These are phyloP conservation scores for Heliconius nattereri DNA, from an alignment of 1,140 invertebrate species.

Conservation along the genomic window DNA sequence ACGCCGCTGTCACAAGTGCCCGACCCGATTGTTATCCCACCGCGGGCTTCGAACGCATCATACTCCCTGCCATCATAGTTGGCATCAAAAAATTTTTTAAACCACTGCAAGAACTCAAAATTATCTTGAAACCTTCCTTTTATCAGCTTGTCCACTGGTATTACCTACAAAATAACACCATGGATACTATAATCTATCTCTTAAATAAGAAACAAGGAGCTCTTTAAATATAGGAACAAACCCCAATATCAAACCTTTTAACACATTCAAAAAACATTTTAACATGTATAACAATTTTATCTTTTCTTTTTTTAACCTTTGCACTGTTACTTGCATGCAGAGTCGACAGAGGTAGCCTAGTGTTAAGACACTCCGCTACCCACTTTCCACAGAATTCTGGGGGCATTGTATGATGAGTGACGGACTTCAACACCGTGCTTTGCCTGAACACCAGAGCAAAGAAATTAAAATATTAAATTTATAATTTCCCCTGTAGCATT, in stretches of 20 bases:
- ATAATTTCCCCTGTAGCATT: no score
- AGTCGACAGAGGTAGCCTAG: no score
- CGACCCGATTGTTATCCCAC: conserved; percentile 72
- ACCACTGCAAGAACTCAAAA: conserved; percentile 99
- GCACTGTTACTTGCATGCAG: no score
- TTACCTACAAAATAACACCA: conserved; percentile 86
- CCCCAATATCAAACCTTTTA: not conserved
- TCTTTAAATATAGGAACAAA: no score
- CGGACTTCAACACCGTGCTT: no score
- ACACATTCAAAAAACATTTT: not conserved
- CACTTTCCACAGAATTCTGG: no score
- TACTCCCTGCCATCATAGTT: conserved; percentile 99
- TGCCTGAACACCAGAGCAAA: no score
- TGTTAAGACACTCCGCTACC: no score
- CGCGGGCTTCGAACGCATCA: conserved; percentile 92
- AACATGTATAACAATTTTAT: not conserved
- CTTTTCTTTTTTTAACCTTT: not conserved
- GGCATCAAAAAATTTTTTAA: conserved; percentile 99
- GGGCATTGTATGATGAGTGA: no score
- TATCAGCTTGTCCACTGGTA: conserved; percentile 98
- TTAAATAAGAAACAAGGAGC: not conserved
- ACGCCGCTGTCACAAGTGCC: conserved; percentile 72
- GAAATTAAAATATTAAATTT: no score
- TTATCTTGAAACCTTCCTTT: conserved; percentile 99
- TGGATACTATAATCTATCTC: conserved; percentile 9